Base-by-base conservation (phyloP, 2,797 vertebrate species). In the Girardinus metallicus region DNA sequence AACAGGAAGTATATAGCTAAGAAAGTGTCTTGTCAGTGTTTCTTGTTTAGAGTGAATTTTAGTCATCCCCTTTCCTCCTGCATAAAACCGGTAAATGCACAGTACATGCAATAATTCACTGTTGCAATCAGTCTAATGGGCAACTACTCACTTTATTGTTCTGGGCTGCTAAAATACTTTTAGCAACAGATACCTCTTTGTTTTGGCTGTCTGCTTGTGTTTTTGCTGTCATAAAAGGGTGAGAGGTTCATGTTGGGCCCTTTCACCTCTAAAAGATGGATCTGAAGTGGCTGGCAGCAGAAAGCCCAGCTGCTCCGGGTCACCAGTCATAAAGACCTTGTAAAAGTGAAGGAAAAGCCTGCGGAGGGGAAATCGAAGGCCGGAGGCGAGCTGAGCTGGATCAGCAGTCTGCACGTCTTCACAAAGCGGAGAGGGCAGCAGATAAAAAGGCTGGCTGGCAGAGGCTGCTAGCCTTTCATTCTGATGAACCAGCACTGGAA, bases 331-430 rank as follows among this genome's bases (percentile, higher is more conserved):
- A 0, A 60, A 80, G 80, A 64, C 66, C 73, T 86, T 11, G 1
- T 84, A 75, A 84, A 84, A 80, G 47, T 5, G 76, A 64, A 49
- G 77, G 73, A 66, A 78, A 74, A 76, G 29, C 68, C 73, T 49
- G 75, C 60, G 7, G 82, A 77, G 47, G 76, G 43, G 34, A 83
- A 87, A 85, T 82, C 31, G 47, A 85, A 87, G 73, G 62, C 70
- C 12, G 13, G 78, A 87, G 31, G 36, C 4, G 0, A 75, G 82
- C 64, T n/a, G 16, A 78, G 85, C 85, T 83, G 75, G 36, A 75
- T 90, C 85, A 89, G 87, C 87, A 86, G 75, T 82, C 76, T 85
- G 76, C 4, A 3, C 21, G 26, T 77, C 68, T 55, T 64, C 46
- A 1, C 23, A 16, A 81, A 76, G 68, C 51, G 51, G 26, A 31